Percentiles rank a stretch among this genome's conserved stretches.
Conservation (phyloP, 1,140 invertebrate species). For the Leptonema lineaticorne region DNA sequence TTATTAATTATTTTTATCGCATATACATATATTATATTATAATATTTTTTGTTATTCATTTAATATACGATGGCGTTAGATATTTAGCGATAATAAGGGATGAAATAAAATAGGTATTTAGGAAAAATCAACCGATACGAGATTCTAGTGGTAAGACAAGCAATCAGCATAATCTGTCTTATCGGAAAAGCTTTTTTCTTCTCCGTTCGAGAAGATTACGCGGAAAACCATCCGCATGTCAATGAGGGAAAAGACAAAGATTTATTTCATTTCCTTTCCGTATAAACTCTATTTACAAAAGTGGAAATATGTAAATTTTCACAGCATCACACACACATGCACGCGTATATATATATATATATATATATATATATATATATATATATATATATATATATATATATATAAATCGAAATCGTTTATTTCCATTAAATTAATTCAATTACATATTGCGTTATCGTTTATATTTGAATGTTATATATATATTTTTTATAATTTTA, state of each 20-base stretch:
- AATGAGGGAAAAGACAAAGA: conserved; percentile 23
- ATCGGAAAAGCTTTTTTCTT: conserved; percentile 17
- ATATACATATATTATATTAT: neutral
- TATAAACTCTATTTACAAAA: neutral
- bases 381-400: too few relatives aligned
- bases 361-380: too few relatives aligned
- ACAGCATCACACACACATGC: too few relatives aligned
- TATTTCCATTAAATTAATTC: too few relatives aligned
- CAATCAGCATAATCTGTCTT: conserved; percentile 26
- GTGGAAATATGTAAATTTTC: neutral
- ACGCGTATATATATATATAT: too few relatives aligned
- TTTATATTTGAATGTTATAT: too few relatives aligned
- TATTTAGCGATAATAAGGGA: neutral
- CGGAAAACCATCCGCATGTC: conserved; percentile 12
- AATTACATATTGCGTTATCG: too few relatives aligned
- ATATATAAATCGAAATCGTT: too few relatives aligned
- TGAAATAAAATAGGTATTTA: neutral
- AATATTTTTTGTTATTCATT: neutral
- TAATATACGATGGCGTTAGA: neutral
- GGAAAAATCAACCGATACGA: neutral
- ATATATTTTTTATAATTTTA: too few relatives aligned
- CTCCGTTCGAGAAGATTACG: conserved; percentile 13
- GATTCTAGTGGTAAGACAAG: conserved; percentile 13
- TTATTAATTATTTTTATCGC: too few relatives aligned
- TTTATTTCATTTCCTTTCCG: conserved; percentile 1